Evolutionary conservation across 2,888 invertebrate genomes (phyloP).

Genomic region (Drosophila neonasuta): DNA sequence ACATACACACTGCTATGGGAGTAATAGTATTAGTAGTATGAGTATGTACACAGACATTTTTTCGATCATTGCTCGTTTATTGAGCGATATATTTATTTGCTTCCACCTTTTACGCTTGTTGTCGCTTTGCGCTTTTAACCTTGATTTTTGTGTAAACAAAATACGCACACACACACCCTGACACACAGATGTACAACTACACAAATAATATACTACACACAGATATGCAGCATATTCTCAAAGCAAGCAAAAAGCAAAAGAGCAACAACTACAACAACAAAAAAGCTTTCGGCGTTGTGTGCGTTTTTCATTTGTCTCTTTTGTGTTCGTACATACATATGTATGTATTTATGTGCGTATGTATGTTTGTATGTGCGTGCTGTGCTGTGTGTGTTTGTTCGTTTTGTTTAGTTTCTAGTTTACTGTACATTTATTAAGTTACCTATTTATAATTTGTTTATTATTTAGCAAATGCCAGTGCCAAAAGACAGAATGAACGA

Average conservation of each 20-base stretch:
- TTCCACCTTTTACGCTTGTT: slow-evolving; percentile 74
- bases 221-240: slow-evolving; percentile 58
- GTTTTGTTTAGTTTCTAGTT: slow-evolving; percentile 48
- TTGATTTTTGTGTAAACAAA: slow-evolving; percentile 77
- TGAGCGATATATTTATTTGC: slow-evolving; percentile 69
- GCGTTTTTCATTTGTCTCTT: slow-evolving; percentile 55
- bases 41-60: slow-evolving; percentile 32
- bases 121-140: slow-evolving; percentile 75
- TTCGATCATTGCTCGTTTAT: slow-evolving; percentile 61
- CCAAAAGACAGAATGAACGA: slow-evolving; percentile 25
- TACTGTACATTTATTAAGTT: slow-evolving; percentile 74
- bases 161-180: slow-evolving; percentile 37
- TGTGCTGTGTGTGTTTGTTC: slow-evolving; percentile 29
- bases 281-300: slow-evolving; percentile 67
- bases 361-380: slow-evolving; percentile 12
- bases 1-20: neutral
- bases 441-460: slow-evolving; percentile 76
- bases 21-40: neutral
- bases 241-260: slow-evolving; percentile 31
- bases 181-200: slow-evolving; percentile 33
- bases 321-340: slow-evolving; percentile 31
- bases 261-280: slow-evolving; percentile 19
- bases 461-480: slow-evolving; percentile 66
- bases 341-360: slow-evolving; percentile 21
- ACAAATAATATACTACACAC: slow-evolving; percentile 38